Conservation (phyloP, 2,888 invertebrate species). For the Auanema sp. region DNA sequence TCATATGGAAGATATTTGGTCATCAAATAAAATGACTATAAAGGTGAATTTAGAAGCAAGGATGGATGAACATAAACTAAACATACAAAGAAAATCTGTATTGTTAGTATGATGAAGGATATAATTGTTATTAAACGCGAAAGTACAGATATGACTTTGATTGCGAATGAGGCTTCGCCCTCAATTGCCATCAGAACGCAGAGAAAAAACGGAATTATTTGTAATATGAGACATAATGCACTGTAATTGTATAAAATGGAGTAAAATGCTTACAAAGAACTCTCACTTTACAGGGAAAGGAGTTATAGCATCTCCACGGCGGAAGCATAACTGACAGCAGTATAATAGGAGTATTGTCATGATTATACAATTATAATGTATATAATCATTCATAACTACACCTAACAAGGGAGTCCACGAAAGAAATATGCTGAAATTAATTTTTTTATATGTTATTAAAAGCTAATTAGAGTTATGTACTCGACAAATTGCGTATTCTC, state of each 20-base stretch:
- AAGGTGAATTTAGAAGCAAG: conserved; percentile 3
- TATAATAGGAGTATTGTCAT: conserved; percentile 32
- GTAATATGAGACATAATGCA: conserved; percentile 37
- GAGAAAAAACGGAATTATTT: conserved; percentile 42
- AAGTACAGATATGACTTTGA: conserved; percentile 26
- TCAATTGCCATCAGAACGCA: conserved; percentile 30
- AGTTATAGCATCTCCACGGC: conserved; percentile 33
- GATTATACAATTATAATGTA: conserved; percentile 30
- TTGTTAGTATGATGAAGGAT: conserved; percentile 25
- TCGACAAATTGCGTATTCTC: conserved; percentile 3
- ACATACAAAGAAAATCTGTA: conserved; percentile 25
- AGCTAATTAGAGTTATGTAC: conserved; percentile 3
- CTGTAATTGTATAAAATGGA: conserved; percentile 22
- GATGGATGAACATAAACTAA: not conserved
- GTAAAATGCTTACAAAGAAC: not conserved
- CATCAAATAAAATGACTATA: conserved; percentile 30
- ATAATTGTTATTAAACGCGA: conserved; percentile 32
- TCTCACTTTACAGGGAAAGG: conserved; percentile 40
- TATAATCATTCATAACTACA: conserved; percentile 30
- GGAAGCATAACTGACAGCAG: conserved; percentile 34
- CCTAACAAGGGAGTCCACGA: conserved; percentile 29
- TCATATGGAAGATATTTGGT: conserved; percentile 33
- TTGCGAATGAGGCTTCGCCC: conserved; percentile 19
- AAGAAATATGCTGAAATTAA: conserved; percentile 26
- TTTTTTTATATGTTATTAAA: too few relatives aligned